These are phyloP conservation scores for Arvicanthis niloticus DNA, from an alignment of 2,113 vertebrate genomes.

Conservation along the genomic window DNA sequence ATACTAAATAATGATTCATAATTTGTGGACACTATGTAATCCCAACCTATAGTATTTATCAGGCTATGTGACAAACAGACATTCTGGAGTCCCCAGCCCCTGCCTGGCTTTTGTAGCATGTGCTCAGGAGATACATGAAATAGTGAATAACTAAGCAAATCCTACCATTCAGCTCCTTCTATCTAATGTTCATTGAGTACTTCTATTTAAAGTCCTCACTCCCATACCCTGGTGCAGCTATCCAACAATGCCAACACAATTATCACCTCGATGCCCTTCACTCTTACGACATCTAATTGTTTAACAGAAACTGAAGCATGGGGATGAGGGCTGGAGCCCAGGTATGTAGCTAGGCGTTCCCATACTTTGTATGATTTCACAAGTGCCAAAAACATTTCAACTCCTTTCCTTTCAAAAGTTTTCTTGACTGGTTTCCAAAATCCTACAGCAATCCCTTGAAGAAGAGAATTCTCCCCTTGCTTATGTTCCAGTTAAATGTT, in stretches of 20 bases:
- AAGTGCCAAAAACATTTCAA: neutral
- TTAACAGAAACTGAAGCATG: neutral
- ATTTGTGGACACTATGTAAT: neutral
- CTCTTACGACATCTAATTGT: neutral
- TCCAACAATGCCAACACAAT: neutral
- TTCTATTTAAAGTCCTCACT: neutral
- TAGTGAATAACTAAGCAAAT: neutral
- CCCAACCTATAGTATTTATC: neutral
- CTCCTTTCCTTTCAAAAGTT: neutral
- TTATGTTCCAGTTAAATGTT: neutral
- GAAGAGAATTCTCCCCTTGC: neutral
- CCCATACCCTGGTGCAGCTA: neutral
- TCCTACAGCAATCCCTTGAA: neutral
- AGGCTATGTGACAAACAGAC: neutral
- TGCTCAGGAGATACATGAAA: neutral
- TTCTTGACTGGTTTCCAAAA: slow-evolving; percentile 21
- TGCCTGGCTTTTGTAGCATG: neutral
- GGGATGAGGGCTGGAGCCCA: neutral
- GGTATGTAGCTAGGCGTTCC: neutral
- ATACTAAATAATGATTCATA: neutral
- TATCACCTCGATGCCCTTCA: neutral
- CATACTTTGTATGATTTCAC: neutral
- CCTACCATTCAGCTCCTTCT: neutral
- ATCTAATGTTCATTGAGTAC: neutral
- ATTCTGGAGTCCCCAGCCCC: neutral